Conservation (phyloP, 2,113 vertebrate species). For the Chaenogobius annularis region DNA sequence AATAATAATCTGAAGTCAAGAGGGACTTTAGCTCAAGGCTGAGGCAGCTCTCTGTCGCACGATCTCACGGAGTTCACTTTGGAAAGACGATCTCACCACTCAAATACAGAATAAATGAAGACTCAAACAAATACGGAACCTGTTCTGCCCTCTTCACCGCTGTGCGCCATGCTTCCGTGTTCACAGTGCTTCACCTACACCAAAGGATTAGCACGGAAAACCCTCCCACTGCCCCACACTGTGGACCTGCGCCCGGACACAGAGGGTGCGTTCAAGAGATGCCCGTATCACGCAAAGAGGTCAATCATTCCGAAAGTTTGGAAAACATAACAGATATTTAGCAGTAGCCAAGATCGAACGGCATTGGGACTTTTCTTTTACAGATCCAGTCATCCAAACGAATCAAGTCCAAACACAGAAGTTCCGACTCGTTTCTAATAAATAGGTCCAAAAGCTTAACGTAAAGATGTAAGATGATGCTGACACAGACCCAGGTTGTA, state of each 20-base stretch:
- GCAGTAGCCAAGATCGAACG: background rate
- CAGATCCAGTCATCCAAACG: background rate
- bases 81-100: background rate
- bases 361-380: background rate
- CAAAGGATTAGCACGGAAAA: conserved; percentile 59
- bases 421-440: no score
- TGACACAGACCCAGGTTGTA: background rate
- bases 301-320: background rate
- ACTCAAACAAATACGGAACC: conserved; percentile 44
- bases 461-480: background rate
- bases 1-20: conserved; percentile 32
- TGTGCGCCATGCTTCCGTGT: conserved; percentile 38
- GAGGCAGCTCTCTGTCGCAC: conserved; percentile 22
- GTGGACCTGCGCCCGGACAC: background rate
- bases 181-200: background rate
- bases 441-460: background rate
- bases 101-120: background rate
- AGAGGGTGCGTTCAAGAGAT: background rate
- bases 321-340: background rate
- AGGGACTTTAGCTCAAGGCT: conserved; percentile 10
- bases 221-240: conserved; percentile 55
- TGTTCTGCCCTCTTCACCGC: conserved; percentile 24
- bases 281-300: background rate
- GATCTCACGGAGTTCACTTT: background rate
- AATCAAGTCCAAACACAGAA: background rate